These are phyloP conservation scores for Holothuria scabra DNA, from an alignment of 53 echinoderm and acorn worm species.

Conservation along the genomic window DNA sequence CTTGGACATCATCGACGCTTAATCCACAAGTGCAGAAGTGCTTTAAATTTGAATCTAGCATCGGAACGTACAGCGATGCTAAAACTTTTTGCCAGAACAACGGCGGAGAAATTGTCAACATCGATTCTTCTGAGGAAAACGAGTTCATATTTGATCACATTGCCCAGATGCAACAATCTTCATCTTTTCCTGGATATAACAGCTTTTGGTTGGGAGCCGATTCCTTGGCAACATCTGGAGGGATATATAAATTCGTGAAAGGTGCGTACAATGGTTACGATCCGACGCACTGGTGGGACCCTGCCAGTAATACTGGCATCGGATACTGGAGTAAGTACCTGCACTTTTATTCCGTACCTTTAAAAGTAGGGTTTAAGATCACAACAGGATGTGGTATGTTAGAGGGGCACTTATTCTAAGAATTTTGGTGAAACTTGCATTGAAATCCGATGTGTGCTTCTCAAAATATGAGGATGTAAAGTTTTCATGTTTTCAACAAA, in stretches of 20 bases:
- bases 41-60: not conserved
- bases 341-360: not conserved
- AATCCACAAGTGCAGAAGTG: not conserved
- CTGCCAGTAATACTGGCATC: not conserved
- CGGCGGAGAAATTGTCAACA: slow-evolving; percentile 1
- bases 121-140: slow-evolving; percentile 13
- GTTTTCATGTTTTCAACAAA: too few relatives aligned
- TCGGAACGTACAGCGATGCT: not conserved
- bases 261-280: not conserved
- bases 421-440: too few relatives aligned
- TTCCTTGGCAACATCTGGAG: not conserved
- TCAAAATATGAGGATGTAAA: too few relatives aligned
- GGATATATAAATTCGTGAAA: not conserved
- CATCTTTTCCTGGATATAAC: not conserved
- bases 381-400: too few relatives aligned
- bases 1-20: not conserved
- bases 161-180: not conserved
- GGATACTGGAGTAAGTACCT: slow-evolving; percentile 34
- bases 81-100: not conserved
- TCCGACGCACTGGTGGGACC: slow-evolving; percentile 1
- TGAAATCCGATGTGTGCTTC: too few relatives aligned
- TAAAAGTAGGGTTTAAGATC: too few relatives aligned
- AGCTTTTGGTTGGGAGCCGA: slow-evolving; percentile 18
- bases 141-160: not conserved
- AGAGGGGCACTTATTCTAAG: too few relatives aligned